Conservation (phyloP, 2,888 invertebrate genomes). For the Petrolisthes cinctipes region DNA sequence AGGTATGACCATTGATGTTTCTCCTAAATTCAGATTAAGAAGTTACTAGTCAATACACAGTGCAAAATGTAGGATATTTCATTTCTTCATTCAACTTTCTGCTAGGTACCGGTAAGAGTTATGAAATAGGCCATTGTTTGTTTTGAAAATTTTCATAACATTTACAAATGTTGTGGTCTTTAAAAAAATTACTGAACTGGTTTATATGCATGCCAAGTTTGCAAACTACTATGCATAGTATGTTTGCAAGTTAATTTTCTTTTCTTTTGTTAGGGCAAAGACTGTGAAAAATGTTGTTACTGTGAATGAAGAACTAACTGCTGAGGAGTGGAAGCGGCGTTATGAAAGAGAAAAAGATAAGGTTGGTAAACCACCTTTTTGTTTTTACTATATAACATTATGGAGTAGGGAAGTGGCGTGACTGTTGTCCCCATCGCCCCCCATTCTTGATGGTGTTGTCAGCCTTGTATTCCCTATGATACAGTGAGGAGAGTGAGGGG, state of each 20-base stretch:
- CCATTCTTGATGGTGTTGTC: too few species aligned
- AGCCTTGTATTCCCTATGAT: too few species aligned
- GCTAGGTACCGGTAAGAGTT: too few species aligned
- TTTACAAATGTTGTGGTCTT: background rate
- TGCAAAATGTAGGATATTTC: background rate
- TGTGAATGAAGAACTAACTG: constrained; percentile 99
- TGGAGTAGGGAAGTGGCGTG: too few species aligned
- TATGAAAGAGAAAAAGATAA: constrained; percentile 99
- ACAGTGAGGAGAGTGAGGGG: too few species aligned
- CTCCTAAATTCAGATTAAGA: too few species aligned
- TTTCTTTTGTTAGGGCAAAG: constrained; percentile 80
- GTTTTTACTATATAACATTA: too few species aligned
- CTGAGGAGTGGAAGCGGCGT: constrained; percentile 99
- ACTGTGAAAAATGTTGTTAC: constrained; percentile 99
- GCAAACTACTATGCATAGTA: background rate
- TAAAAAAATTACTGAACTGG: background rate
- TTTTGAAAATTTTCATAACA: background rate
- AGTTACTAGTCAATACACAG: too few species aligned
- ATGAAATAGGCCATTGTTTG: too few species aligned
- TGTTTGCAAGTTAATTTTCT: background rate
- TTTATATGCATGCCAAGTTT: background rate
- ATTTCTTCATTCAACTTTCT: too few species aligned
- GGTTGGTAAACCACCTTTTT: constrained; percentile 62
- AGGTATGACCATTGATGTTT: constrained; percentile 73
- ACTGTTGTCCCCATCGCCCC: too few species aligned